Conservation (phyloP, 2,797 vertebrate species). For the Tangara arthus region DNA sequence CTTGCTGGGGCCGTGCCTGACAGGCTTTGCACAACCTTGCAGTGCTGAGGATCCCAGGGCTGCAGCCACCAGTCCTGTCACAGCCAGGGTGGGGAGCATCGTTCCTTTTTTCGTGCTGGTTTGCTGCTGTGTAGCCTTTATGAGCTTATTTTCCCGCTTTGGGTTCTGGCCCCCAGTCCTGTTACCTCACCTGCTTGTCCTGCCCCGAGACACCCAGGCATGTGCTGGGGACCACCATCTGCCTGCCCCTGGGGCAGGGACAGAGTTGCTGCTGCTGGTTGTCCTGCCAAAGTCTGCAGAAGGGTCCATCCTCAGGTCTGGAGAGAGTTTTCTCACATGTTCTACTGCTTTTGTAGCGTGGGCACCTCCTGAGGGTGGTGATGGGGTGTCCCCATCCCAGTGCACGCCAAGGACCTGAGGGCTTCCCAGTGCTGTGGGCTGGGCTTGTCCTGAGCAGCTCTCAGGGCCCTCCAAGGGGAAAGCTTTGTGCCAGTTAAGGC, state of each 20-base stretch:
- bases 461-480: background rate
- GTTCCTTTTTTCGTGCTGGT: too few relatives aligned
- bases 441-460: background rate
- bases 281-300: background rate
- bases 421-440: background rate
- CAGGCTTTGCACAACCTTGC: fast-evolving
- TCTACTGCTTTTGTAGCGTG: fast-evolving
- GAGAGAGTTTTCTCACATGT: background rate
- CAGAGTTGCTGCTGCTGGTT: background rate
- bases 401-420: background rate
- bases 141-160: too few relatives aligned
- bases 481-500: too few relatives aligned
- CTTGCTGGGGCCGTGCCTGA: fast-evolving
- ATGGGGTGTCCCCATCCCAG: background rate
- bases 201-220: too few relatives aligned
- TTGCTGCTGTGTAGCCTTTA: too few relatives aligned
- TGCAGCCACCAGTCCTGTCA: background rate
- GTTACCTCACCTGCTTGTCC: too few relatives aligned
- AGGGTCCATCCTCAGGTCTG: background rate
- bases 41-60: background rate
- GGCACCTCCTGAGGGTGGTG: background rate
- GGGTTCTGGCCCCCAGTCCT: too few relatives aligned
- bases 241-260: background rate
- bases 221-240: background rate
- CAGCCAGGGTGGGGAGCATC: background rate